Conservation (phyloP, 1,140 invertebrate genomes). For the Sarcophaga peregrina region DNA sequence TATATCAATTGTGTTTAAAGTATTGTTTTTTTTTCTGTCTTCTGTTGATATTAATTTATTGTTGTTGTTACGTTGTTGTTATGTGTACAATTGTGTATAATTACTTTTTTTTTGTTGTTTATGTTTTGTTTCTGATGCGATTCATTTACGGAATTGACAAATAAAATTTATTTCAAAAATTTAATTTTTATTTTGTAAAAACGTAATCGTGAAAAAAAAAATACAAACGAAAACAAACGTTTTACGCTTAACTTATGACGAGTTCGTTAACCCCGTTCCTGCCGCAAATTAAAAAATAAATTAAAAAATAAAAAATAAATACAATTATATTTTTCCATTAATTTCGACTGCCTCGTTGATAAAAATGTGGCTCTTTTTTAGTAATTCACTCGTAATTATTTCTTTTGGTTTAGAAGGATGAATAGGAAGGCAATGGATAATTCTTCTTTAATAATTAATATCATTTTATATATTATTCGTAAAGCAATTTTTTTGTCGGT, state of each 20-base stretch:
- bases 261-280: background rate
- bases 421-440: too few species aligned
- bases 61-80: background rate
- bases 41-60: too few species aligned
- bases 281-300: background rate
- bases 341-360: background rate
- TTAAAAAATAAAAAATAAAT: background rate
- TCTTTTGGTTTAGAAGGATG: too few species aligned
- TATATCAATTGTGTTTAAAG: background rate
- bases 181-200: too few species aligned
- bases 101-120: too few species aligned
- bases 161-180: background rate
- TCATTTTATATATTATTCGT: too few species aligned
- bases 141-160: slow-evolving; percentile 16
- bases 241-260: background rate
- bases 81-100: too few species aligned
- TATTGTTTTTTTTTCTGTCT: background rate
- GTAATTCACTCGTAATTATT: background rate
- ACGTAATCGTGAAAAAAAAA: too few species aligned
- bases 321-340: background rate
- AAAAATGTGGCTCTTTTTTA: background rate
- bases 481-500: too few species aligned
- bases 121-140: background rate
- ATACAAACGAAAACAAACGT: background rate
- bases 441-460: too few species aligned